A percentile compares a stretch with the other conserved stretches of the same genome.
Conservation (phyloP, 2,888 invertebrate genomes). For the Dorcus hopei region DNA sequence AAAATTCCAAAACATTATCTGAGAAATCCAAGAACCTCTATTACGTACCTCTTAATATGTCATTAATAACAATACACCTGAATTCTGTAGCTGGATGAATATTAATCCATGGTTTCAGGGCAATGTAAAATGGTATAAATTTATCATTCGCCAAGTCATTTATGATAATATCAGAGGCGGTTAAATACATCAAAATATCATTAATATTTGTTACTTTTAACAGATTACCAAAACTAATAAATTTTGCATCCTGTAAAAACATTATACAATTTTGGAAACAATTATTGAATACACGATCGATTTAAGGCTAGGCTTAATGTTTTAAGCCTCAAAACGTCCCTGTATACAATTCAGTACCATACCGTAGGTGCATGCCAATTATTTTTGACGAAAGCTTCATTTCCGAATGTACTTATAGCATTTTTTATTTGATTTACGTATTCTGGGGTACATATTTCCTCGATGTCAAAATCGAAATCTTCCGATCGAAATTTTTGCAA, state of each 20-base stretch:
- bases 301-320: too few species aligned
- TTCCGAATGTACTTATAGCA: slow-evolving; percentile 35
- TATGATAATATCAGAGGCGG: slow-evolving; percentile 39
- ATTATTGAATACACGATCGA: too few species aligned
- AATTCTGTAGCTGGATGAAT: slow-evolving; percentile 48
- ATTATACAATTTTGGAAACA: not conserved
- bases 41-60: slow-evolving; percentile 38
- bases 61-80: slow-evolving; percentile 44
- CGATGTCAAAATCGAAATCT: slow-evolving; percentile 25
- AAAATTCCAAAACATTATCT: not conserved
- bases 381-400: slow-evolving; percentile 42
- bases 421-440: slow-evolving; percentile 34
- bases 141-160: slow-evolving; percentile 38
- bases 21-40: not conserved
- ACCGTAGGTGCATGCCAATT: slow-evolving; percentile 47
- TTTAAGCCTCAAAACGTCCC: too few species aligned
- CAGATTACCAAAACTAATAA: slow-evolving; percentile 43
- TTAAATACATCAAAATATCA: slow-evolving; percentile 40
- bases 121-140: slow-evolving; percentile 37
- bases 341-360: slow-evolving; percentile 2
- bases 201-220: slow-evolving; percentile 39
- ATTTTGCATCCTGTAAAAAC: slow-evolving; percentile 41
- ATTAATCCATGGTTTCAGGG: slow-evolving; percentile 42
- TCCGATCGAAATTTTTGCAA: slow-evolving; percentile 32
- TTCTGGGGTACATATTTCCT: slow-evolving; percentile 27